Evolutionary conservation across 2,888 invertebrate species (phyloP).

Genomic region (Siphonodentalium dalli): DNA sequence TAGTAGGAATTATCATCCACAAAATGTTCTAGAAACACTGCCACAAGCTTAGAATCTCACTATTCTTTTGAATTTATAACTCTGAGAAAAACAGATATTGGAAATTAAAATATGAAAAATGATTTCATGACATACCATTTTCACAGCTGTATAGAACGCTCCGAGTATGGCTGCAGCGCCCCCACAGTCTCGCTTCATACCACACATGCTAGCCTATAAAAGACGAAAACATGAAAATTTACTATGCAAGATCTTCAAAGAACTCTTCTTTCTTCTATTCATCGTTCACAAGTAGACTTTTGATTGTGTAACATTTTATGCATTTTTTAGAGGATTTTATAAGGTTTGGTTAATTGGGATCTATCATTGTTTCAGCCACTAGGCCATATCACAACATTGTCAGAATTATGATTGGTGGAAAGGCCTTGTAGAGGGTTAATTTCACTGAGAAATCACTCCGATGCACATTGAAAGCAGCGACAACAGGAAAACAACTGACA

Average conservation of each 20-base stretch:
- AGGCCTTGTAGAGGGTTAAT: no score
- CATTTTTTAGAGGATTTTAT: no score
- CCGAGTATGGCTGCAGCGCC: slow-evolving; percentile 90
- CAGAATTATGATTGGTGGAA: no score
- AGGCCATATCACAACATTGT: no score
- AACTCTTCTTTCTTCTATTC: neutral
- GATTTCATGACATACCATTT: slow-evolving; percentile 60
- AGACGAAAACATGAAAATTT: neutral
- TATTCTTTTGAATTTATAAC: neutral
- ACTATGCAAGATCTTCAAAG: no score
- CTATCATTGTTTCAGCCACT: no score
- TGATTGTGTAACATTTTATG: neutral
- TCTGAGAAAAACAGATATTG: neutral
- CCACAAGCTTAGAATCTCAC: neutral
- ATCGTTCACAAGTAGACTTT: neutral
- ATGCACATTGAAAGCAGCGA: no score
- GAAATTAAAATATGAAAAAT: neutral
- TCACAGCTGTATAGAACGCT: slow-evolving; percentile 81
- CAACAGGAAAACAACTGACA: no score
- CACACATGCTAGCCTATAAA: slow-evolving; percentile 79
- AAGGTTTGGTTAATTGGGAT: no score
- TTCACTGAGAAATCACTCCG: no score
- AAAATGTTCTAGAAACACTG: neutral
- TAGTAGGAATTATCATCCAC: neutral
- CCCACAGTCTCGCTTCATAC: slow-evolving; percentile 93